Percentiles rank a stretch among this genome's conserved stretches.
phyloP scores from a whole-genome alignment of 1,140 invertebrate genomes.

The Venustaconcha ellipsiformis region DNA sequence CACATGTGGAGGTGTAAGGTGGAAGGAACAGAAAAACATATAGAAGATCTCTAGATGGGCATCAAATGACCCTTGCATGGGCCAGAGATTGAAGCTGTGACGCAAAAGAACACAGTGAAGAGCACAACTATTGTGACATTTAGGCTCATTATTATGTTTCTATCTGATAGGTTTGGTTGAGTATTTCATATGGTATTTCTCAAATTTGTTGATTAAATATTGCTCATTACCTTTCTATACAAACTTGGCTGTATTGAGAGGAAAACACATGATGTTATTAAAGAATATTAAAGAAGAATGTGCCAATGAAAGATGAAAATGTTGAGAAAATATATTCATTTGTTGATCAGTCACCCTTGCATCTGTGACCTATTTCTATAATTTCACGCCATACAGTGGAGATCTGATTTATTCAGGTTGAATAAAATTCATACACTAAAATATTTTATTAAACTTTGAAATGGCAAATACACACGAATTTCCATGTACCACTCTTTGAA shows the following conservation, averaged over 20 bases:
- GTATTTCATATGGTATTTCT: neutral
- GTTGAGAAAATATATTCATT: neutral
- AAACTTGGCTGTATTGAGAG: conserved; percentile 7
- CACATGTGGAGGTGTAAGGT: too few relatives aligned
- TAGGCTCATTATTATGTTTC: neutral
- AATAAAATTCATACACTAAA: too few relatives aligned
- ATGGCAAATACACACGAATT: too few relatives aligned
- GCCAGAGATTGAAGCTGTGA: too few relatives aligned
- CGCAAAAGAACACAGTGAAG: too few relatives aligned
- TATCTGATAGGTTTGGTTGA: neutral
- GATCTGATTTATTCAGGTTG: too few relatives aligned
- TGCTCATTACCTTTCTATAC: neutral
- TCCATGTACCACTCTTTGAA: too few relatives aligned
- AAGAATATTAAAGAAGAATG: neutral
- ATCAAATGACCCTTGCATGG: too few relatives aligned
- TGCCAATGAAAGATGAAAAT: conserved; percentile 1
- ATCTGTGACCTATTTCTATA: neutral
- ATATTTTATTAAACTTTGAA: too few relatives aligned
- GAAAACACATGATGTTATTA: neutral
- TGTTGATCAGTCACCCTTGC: neutral
- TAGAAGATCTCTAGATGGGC: too few relatives aligned
- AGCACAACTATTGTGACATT: neutral
- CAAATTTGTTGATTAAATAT: neutral
- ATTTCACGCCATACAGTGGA: too few relatives aligned
- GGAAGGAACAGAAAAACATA: too few relatives aligned